Evolutionary conservation across 2,797 vertebrate species (phyloP), one percentile per base, ranked within the genome.

Genomic region (Dallia pectoralis): DNA sequence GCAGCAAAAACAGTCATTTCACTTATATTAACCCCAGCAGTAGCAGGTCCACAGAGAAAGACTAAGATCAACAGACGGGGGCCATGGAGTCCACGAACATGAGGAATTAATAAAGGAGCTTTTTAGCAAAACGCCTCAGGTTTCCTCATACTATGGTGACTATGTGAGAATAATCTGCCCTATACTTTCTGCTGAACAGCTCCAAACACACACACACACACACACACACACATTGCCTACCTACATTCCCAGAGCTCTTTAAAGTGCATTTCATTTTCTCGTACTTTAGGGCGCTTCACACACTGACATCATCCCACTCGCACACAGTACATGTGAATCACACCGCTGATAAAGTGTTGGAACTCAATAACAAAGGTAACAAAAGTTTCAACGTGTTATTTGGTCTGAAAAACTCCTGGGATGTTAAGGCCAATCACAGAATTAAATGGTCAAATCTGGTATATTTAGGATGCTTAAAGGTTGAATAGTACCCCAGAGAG

Each of bases 141-240:
- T 82, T 80, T 69, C 77, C 72, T 62, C 16, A 6, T 69, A 74
- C 69, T 59, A 71, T 25, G 71, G 47, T 48, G 79, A 86, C 82
- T 86, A 87, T 82, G 85, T 80, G 76, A 83, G 51, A 56, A 8
- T 11, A 2, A 67, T 22, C 64, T 65, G 22, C 62, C 62, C 44
- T 73, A 61, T 62, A 32, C 69, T 32, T 44, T 48, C 49, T 51
- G 36, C 22, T 30, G 68, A 74, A 67, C 32, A 48, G 48, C 29
- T 30, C 19, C 44, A 30, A 36, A 56, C 22, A 33, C 29, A 56
- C 19, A 49, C 4, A 29, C 48, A 19, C 16, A 19, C 27, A 12
- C 1, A 30, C 65, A 69, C 67, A 59, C 44, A 71, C 22, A 59
- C 30, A 64, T 1, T 33, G 36, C 19, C 32, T 33, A 66, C 64